Conservation (phyloP, 2,888 invertebrate species). For the Isoperla grammatica region DNA sequence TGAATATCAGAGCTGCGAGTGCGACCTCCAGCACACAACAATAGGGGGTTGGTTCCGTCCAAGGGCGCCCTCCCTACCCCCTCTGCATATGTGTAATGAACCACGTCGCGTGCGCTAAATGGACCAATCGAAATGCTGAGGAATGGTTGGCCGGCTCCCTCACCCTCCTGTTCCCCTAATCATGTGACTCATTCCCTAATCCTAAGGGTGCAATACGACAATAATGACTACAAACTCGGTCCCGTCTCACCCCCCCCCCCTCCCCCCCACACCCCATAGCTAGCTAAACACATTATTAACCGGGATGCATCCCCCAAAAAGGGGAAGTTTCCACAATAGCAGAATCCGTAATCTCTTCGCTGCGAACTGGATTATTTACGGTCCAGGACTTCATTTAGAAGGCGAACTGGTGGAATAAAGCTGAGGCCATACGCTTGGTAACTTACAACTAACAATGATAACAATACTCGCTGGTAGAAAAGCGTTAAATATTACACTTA, state of each 20-base stretch:
- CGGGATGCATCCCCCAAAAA: background rate
- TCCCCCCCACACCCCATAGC: background rate
- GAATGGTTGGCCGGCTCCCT: background rate
- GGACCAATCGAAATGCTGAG: background rate
- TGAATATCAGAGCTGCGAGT: too few relatives aligned
- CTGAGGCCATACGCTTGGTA: too few relatives aligned
- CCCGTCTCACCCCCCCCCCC: background rate
- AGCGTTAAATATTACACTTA: too few relatives aligned
- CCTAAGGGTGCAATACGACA: conserved; percentile 7
- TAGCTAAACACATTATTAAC: background rate
- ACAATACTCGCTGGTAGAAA: too few relatives aligned
- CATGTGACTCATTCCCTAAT: conserved; percentile 2
- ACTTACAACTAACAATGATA: too few relatives aligned
- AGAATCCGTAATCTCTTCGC: conserved; percentile 3
- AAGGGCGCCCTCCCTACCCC: background rate
- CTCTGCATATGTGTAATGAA: background rate
- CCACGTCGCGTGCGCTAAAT: background rate
- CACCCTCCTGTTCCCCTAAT: background rate
- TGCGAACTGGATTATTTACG: background rate
- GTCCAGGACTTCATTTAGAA: background rate
- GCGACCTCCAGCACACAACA: too few relatives aligned
- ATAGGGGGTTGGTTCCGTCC: too few relatives aligned
- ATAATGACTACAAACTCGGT: conserved; percentile 2
- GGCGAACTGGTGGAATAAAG: background rate
- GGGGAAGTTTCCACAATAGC: background rate